phyloP scores from a whole-genome alignment of 2,797 vertebrate genomes.

The Cyclopterus lumpus region DNA sequence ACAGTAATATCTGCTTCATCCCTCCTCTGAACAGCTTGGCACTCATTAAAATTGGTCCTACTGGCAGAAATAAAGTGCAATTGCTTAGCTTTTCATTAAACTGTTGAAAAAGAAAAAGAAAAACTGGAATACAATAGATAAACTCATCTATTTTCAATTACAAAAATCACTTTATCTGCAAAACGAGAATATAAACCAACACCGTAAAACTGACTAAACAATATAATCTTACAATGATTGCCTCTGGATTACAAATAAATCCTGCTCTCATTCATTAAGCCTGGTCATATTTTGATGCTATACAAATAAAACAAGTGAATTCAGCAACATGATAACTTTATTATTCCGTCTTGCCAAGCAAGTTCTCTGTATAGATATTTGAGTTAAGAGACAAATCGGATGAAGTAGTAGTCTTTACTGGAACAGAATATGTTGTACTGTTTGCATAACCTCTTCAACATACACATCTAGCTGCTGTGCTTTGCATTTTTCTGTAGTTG shows the following conservation, averaged over 20 bases:
- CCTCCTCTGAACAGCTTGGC: constrained; percentile 19
- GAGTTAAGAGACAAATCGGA: background rate
- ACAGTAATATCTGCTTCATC: constrained; percentile 18
- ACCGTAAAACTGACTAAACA: constrained; percentile 55
- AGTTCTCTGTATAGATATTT: constrained; percentile 8
- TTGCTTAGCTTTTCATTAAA: constrained; percentile 22
- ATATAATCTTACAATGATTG: constrained; percentile 66
- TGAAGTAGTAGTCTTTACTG: background rate
- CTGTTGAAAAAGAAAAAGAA: constrained; percentile 4
- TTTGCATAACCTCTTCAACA: background rate
- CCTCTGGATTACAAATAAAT: constrained; percentile 69
- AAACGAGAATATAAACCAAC: constrained; percentile 39
- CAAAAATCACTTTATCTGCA: constrained; percentile 46
- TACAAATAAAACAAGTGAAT: constrained; percentile 33
- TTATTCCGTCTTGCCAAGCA: constrained; percentile 18
- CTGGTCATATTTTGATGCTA: constrained; percentile 22
- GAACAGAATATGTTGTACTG: background rate
- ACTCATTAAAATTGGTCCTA: constrained; percentile 5
- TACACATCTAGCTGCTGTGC: constrained; percentile 1
- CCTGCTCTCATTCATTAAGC: constrained; percentile 45
- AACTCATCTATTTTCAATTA: constrained; percentile 31
- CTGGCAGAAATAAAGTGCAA: constrained; percentile 1
- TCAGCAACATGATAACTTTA: constrained; percentile 33
- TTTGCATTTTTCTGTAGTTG: constrained; percentile 7
- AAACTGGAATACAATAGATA: constrained; percentile 17